Conservation (phyloP, 2,888 invertebrate genomes). For the Athripsodes cinereus region DNA sequence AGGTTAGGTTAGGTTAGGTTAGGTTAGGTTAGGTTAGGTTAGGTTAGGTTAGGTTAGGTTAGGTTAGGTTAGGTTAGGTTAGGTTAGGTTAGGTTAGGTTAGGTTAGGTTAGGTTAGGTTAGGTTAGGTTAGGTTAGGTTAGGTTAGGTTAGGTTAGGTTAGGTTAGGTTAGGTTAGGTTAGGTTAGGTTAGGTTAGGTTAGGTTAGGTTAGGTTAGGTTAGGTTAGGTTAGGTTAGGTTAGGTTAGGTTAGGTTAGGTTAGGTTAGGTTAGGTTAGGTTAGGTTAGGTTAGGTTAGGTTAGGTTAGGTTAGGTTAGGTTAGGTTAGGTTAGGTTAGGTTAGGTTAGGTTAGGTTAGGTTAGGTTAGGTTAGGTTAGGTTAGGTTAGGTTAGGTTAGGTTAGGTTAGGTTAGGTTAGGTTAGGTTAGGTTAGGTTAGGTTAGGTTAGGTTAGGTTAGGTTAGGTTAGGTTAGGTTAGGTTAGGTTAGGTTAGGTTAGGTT, state of each 20-base stretch:
- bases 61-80: conserved; percentile 14
- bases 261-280: conserved; percentile 4
- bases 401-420: conserved; percentile 28
- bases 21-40: conserved; percentile 24
- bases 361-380: conserved; percentile 27
- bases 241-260: conserved; percentile 4
- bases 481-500: conserved; percentile 22
- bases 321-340: conserved; percentile 4
- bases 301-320: conserved; percentile 4
- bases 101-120: conserved; percentile 4
- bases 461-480: conserved; percentile 24
- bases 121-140: conserved; percentile 8
- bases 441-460: conserved; percentile 23
- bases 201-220: conserved; percentile 1
- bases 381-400: conserved; percentile 20
- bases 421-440: conserved; percentile 27
- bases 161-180: conserved; percentile 13
- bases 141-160: conserved; percentile 11
- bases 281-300: conserved; percentile 4
- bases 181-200: conserved; percentile 4
- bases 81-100: conserved; percentile 3
- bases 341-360: conserved; percentile 9
- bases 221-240: conserved; percentile 3
- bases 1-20: conserved; percentile 22
- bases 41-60: conserved; percentile 27